Evolutionary conservation across 30 jellyfish, hydroid and myxozoan species (phyloP).

Genomic region (Catostylus mosaicus): DNA sequence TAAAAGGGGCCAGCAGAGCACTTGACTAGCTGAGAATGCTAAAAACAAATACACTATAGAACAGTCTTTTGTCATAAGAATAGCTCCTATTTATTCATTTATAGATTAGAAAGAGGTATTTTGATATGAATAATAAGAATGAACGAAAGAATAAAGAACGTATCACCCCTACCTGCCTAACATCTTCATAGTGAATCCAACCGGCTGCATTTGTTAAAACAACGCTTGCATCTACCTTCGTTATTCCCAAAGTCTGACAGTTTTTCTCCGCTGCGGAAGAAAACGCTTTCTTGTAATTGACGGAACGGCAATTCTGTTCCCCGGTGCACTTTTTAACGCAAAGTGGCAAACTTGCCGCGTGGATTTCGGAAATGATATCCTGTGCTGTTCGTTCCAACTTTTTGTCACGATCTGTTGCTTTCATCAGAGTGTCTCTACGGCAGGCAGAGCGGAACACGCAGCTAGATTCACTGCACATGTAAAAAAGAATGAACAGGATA

Average conservation of each 20-base stretch:
- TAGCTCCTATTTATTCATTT: too few relatives aligned
- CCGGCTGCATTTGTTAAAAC: conserved; percentile 8
- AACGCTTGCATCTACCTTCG: not conserved
- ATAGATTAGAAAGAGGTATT: too few relatives aligned
- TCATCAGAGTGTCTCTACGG: conserved; percentile 42
- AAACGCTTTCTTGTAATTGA: conserved; percentile 35
- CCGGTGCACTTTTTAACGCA: conserved; percentile 47
- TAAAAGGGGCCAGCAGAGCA: too few relatives aligned
- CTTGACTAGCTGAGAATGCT: too few relatives aligned
- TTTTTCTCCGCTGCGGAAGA: not conserved
- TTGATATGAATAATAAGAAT: too few relatives aligned
- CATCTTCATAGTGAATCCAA: conserved; percentile 58
- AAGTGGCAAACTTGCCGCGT: not conserved
- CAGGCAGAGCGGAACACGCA: conserved; percentile 44
- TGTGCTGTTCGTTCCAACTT: conserved; percentile 1
- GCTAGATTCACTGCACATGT: too few relatives aligned
- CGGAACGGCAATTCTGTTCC: conserved; percentile 5
- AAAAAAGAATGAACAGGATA: too few relatives aligned
- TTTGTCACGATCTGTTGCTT: conserved; percentile 36
- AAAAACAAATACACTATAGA: too few relatives aligned
- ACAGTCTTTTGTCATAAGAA: too few relatives aligned
- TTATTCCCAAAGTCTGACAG: conserved; percentile 20
- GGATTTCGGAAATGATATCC: not conserved
- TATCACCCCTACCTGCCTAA: conserved; percentile 49
- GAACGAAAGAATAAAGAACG: too few relatives aligned